Base-by-base conservation (phyloP, 2,888 invertebrate genomes). In the Herminia tarsipennalis region DNA sequence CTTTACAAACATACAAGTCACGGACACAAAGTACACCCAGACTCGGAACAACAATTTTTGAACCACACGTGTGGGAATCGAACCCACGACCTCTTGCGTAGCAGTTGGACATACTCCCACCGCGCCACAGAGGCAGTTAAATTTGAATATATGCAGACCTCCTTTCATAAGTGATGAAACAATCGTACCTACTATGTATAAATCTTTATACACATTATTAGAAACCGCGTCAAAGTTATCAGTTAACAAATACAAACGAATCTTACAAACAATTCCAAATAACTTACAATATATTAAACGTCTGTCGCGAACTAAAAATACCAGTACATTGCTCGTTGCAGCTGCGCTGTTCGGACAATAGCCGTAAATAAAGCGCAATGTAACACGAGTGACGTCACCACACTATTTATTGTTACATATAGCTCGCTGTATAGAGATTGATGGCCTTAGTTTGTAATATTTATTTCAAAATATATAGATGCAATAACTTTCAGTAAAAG, bases 301-400 rank as follows among this genome's bases (percentile, higher is more conserved):
- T 51, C 45, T 56, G 63, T 59, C 52, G 43, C 44, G 25, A 37
- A 30, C 46, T 48, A 55, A 55, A 59, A 62, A 59, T 56, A 52
- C 45, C 21, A 55, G 42, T 56, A 42, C 68, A 73, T 63, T 62
- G 64, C 67, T 40, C 48, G 41, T 16, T 46, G 39, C 70, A 70
- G 66, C 69, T 72, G 71, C 38, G 56, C 13, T 48, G 8, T 39
- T 16, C 18, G 32, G 29, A 51, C 52, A 22, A 34, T 18, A 10
- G 28, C 45, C 46, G 59, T 73, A 66, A 68, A 73, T 68, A 73
- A 70, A 47, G 13, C 16, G 54, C 63, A 50, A 65, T 65, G 63
- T 55, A 64, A 57, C 28, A 40, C 37, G 18, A 25, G 29, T 63
- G 34, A 64, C 29, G 40, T 42, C 41, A 38, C 35, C 14, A 24